Conservation (phyloP, 2,888 invertebrate genomes). For the Stenichneumon culpator region DNA sequence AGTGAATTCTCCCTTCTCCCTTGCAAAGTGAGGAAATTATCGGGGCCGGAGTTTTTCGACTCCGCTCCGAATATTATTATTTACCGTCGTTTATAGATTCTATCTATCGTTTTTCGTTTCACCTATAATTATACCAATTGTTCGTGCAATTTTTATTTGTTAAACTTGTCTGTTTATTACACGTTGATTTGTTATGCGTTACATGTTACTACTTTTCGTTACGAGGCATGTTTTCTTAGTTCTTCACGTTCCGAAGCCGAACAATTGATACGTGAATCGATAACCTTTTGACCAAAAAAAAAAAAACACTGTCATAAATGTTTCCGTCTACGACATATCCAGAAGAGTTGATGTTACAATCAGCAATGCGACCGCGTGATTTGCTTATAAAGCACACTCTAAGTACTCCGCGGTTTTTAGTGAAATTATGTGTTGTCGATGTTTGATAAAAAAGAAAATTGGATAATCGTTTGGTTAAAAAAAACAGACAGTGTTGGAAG, state of each 20-base stretch:
- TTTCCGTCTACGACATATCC: slow-evolving; percentile 76
- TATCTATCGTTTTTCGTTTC: slow-evolving; percentile 41
- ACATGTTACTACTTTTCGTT: slow-evolving; percentile 3
- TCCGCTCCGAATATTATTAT: slow-evolving; percentile 10
- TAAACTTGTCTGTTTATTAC: slow-evolving; percentile 43
- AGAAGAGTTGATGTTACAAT: slow-evolving; percentile 57
- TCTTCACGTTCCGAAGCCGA: slow-evolving; percentile 10
- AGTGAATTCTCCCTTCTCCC: slow-evolving; percentile 22
- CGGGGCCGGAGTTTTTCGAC: neutral
- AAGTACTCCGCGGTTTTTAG: neutral
- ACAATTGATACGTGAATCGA: neutral
- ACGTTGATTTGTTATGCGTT: slow-evolving; percentile 46
- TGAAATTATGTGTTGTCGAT: slow-evolving; percentile 46
- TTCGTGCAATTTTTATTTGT: slow-evolving; percentile 48
- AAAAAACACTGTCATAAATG: slow-evolving; percentile 39
- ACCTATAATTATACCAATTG: slow-evolving; percentile 21
- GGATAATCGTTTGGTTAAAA: neutral
- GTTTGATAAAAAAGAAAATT: slow-evolving; percentile 31
- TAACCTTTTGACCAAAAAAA: neutral
- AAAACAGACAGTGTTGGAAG: neutral
- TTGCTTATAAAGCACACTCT: slow-evolving; percentile 11
- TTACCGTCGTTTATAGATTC: slow-evolving; percentile 37
- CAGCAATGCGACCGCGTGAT: slow-evolving; percentile 10
- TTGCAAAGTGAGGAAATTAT: slow-evolving; percentile 3
- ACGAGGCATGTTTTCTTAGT: slow-evolving; percentile 8